phyloP scores from a whole-genome alignment of 1,140 invertebrate species.

The Cydia strobilella region DNA sequence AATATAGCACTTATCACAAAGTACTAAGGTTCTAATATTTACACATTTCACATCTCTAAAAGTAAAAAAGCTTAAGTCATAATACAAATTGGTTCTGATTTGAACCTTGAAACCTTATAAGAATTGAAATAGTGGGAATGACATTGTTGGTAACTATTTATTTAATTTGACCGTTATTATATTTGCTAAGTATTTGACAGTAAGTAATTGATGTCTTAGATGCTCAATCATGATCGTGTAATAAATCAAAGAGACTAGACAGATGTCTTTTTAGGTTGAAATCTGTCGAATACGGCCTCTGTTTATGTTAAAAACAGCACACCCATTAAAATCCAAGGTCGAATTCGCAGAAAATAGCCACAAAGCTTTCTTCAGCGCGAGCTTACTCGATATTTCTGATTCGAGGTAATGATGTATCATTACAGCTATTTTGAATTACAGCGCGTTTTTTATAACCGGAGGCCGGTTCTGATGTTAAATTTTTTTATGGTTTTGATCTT shows the following conservation, averaged over 20 bases:
- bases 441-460: not conserved
- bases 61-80: not conserved
- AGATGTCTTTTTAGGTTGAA: too few relatives aligned
- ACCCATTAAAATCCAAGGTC: constrained; percentile 1
- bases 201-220: not conserved
- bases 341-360: constrained; percentile 9
- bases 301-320: constrained; percentile 11
- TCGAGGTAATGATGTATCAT: not conserved
- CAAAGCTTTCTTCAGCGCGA: not conserved
- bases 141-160: not conserved
- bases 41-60: not conserved
- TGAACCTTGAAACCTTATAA: not conserved
- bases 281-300: not conserved
- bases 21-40: not conserved
- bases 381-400: constrained; percentile 13
- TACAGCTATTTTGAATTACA: not conserved
- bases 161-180: not conserved
- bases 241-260: not conserved
- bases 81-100: not conserved
- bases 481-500: too few relatives aligned
- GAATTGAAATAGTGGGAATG: not conserved
- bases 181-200: not conserved
- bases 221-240: not conserved
- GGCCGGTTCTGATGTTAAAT: not conserved
- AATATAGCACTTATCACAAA: not conserved